Base-by-base conservation (phyloP, 2,113 vertebrate genomes). In the Oncorhynchus masou region DNA sequence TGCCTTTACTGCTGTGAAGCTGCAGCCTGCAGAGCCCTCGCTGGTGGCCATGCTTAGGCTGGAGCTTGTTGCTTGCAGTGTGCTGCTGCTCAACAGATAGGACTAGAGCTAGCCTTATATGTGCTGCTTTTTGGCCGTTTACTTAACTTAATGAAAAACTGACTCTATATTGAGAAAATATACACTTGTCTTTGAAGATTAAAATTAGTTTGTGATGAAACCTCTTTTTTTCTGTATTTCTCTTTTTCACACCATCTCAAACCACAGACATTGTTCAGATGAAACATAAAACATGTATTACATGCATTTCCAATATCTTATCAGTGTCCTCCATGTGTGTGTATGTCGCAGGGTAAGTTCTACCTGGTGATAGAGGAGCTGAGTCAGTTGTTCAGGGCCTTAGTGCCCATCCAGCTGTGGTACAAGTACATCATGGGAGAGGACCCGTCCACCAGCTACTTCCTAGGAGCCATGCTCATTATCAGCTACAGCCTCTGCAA, bases 401-500 rank as follows among this genome's bases (percentile, higher is more conserved):
- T 99, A 7, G 95, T 98, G 19, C 98, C 98, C 84, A 96, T 99
- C 94, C 98, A 99, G 95, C 90, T 99, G 73, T 99, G 98, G 98
- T 99, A 97, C 82, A 97, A 98, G 78, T 99, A 98, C 93, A 98
- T 99, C 90, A 96, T 99, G 95, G 96, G 95, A 2, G 97, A 97
- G 0, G 96, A 98, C 74, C 93, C 97, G 0, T 96, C 97, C 70
- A 95, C 91, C 88, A 96, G 96, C 87, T 98, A 98, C 91, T 95
- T 99, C 90, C 93, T 99, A 20, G 96, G 97, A 5, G 96, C 97
- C 0, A 87, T 93, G 27, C 94, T 99, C 6, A 97, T 99, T 78
- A 94, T 99, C 66, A 93, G 98, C 79, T 99, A 99, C 85, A 97
- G 96, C 80, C 94, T 99, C 76, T 98, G 97, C 91, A 99, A 99